Base-by-base conservation (phyloP, 2,888 invertebrate species). In the Neoitamus cyanurus region DNA sequence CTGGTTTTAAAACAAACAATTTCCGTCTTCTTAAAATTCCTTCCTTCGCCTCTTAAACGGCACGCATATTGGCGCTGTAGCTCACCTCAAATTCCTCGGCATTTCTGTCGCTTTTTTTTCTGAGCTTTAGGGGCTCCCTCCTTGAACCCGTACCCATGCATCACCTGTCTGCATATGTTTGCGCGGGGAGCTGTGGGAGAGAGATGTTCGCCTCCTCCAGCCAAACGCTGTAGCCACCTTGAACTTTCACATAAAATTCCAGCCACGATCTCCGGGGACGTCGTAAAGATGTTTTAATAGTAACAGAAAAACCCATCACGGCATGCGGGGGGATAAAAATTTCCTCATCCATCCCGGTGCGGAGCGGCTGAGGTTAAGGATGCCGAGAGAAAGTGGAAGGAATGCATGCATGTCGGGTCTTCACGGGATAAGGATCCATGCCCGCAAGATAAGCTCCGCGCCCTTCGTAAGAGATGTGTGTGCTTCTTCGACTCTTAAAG, bases 261-360 rank as follows among this genome's bases (percentile, higher is more conserved):
- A 75, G 37, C 85, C 75, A 83, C 77, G 77, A 84, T 84, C 84
- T 85, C 85, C 37, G 73, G 85, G 83, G 84, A 84, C 73, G 80
- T 84, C 78, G 84, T 85, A 84, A 85, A 85, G 73, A 84, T 85
- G 73, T 80, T 85, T 85, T 84, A 85, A 85, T 85, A 80, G 85
- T 85, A 85, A 46, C 69, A 84, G 84, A 42, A 84, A 84, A 83
- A 83, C 83, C 83, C 70, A 72, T 83, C 83, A 83, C 31, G 20
- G 78, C 28, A 31, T 9, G 4, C 3, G 7, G 37, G 20, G n/a
- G 72, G 28, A 70, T 42, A 72, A 70, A 70, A 46, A 83, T 37
- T 46, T 72, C 83, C 46, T 37, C 80, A 28, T 80, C 69, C 31
- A 31, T 80, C 28, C 20, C 30, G 28, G 37, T 37, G 11, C 2